Conservation (phyloP, 2,888 invertebrate genomes). For the Stenoptilia bipunctidactyla region DNA sequence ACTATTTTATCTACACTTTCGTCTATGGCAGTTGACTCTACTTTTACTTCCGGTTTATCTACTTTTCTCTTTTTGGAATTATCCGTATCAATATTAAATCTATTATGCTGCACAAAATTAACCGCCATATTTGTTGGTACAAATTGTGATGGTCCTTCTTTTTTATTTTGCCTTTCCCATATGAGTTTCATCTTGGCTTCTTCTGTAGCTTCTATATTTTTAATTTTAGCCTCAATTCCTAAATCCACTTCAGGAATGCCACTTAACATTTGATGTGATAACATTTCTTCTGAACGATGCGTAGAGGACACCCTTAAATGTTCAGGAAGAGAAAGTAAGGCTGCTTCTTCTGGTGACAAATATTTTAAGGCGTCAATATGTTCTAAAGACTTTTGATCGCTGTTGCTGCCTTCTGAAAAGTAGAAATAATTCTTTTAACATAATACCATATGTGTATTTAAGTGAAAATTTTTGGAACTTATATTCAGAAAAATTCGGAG, state of each 20-base stretch:
- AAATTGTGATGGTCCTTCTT: conserved; percentile 94
- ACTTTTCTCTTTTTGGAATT: conserved; percentile 72
- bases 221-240: conserved; percentile 98
- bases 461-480: too few relatives aligned
- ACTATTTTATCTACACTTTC: conserved; percentile 66
- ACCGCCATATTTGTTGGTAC: conserved; percentile 99
- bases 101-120: conserved; percentile 97
- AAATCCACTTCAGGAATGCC: conserved; percentile 99
- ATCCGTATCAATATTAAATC: conserved; percentile 90
- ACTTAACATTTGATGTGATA: conserved; percentile 99
- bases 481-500: too few relatives aligned
- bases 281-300: conserved; percentile 96
- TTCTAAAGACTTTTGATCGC: conserved; percentile 51
- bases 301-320: conserved; percentile 88
- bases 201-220: conserved; percentile 99
- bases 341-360: conserved; percentile 90
- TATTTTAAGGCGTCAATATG: conserved; percentile 71
- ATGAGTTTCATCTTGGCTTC: conserved; percentile 95
- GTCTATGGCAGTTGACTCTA: conserved; percentile 44
- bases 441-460: too few relatives aligned
- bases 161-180: conserved; percentile 90
- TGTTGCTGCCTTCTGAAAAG: conserved; percentile 43
- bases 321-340: conserved; percentile 89
- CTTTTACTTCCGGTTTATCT: conserved; percentile 63
- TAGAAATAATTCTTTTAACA: too few relatives aligned